Evolutionary conservation across 1,140 invertebrate genomes (phyloP).

Genomic region (Drosophila littoralis): DNA sequence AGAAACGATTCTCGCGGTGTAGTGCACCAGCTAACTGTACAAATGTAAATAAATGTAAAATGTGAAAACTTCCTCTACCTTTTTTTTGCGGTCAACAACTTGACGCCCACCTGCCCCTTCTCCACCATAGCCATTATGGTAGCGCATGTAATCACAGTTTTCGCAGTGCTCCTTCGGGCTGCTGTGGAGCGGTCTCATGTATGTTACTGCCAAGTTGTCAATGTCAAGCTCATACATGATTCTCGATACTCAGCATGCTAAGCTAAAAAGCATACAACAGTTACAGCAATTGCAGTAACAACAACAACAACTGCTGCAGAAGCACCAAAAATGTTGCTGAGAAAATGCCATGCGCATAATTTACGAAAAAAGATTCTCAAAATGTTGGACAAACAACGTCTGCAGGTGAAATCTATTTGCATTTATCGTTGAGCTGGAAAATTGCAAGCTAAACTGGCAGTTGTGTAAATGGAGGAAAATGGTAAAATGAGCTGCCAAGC

Average conservation of each 20-base stretch:
- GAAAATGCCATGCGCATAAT: conserved; percentile 78
- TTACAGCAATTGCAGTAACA: conserved; percentile 32
- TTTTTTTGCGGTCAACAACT: conserved; percentile 23
- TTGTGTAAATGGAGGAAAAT: conserved; percentile 22
- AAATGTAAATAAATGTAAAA: conserved; percentile 76
- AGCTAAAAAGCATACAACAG: conserved; percentile 60
- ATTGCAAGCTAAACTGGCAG: conserved; percentile 75
- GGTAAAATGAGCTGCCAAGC: conserved; percentile 36
- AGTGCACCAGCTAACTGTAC: conserved; percentile 49
- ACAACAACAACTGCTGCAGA: conserved; percentile 24
- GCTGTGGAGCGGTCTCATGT: conserved; percentile 29
- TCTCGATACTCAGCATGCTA: conserved; percentile 64
- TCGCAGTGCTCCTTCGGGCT: conserved; percentile 1
- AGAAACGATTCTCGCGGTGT: conserved; percentile 54
- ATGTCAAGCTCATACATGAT: conserved; percentile 80
- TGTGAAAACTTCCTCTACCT: conserved; percentile 58
- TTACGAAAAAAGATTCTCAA: conserved; percentile 75
- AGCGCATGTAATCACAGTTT: conserved; percentile 47
- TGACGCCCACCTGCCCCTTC: background rate
- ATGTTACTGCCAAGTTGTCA: conserved; percentile 64
- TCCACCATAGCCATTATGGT: conserved; percentile 30
- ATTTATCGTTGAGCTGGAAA: conserved; percentile 82
- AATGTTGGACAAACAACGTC: conserved; percentile 80
- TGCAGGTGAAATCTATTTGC: conserved; percentile 83
- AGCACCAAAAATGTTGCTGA: conserved; percentile 18